These are phyloP conservation scores for Lagria hirta DNA, from an alignment of 2,888 invertebrate species.

Conservation along the genomic window DNA sequence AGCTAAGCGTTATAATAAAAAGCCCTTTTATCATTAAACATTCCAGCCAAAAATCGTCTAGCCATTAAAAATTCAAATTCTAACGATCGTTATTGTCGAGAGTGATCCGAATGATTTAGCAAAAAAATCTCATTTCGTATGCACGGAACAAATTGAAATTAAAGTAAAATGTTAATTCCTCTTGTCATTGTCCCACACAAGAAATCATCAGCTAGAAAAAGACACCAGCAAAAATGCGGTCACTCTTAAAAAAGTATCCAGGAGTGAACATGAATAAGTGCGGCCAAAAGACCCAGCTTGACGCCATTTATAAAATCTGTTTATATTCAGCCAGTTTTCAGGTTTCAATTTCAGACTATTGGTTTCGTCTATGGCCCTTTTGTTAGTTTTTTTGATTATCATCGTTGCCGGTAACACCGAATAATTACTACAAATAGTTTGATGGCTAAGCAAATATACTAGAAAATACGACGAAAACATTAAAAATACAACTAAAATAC, in stretches of 20 bases:
- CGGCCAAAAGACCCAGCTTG: slow-evolving; percentile 24
- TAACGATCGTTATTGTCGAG: slow-evolving; percentile 10
- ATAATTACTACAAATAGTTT: no score
- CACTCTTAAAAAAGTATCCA: slow-evolving; percentile 27
- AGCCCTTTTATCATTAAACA: neutral
- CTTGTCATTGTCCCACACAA: slow-evolving; percentile 29
- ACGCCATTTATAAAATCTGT: slow-evolving; percentile 24
- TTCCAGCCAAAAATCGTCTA: no score
- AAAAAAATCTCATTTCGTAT: slow-evolving; percentile 31
- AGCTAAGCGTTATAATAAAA: no score
- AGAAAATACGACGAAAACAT: no score
- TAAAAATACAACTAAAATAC: no score
- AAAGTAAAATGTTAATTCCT: slow-evolving; percentile 33
- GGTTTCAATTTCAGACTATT: slow-evolving; percentile 25
- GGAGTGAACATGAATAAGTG: slow-evolving; percentile 26
- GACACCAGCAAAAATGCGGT: slow-evolving; percentile 19
- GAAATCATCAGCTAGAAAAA: slow-evolving; percentile 13
- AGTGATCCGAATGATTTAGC: slow-evolving; percentile 29
- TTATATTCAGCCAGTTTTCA: slow-evolving; percentile 15
- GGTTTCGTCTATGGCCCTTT: slow-evolving; percentile 13
- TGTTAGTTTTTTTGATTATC: slow-evolving; percentile 19
- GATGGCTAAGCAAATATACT: no score
- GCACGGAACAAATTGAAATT: slow-evolving; percentile 34
- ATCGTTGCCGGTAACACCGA: no score
- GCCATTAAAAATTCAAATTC: slow-evolving; percentile 21